These are phyloP conservation scores for Gallinago media DNA, from an alignment of 2,113 vertebrate species.

Conservation along the genomic window DNA sequence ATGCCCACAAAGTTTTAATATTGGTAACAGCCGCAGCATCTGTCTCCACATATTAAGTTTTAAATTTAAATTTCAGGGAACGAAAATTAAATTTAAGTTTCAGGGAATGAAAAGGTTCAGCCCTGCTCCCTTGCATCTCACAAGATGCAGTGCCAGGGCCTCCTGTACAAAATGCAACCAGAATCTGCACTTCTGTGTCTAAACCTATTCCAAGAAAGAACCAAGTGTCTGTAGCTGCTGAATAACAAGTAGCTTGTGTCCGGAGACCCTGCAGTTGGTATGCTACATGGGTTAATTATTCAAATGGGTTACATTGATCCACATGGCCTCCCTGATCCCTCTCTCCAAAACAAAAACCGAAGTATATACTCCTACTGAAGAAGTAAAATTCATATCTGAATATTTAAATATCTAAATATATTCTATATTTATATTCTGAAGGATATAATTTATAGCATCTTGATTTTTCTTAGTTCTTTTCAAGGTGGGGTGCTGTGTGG, in stretches of 20 bases:
- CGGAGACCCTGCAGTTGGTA: neutral
- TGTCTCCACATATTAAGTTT: neutral
- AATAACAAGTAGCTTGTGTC: neutral
- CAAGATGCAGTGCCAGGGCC: neutral
- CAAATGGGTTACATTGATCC: neutral
- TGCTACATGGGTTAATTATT: slow-evolving; percentile 22
- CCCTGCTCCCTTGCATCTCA: neutral
- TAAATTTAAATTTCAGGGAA: neutral
- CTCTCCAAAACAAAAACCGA: neutral
- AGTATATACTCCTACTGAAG: neutral
- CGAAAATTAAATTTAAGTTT: neutral
- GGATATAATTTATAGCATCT: neutral
- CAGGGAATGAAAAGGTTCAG: neutral
- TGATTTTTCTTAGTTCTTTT: neutral
- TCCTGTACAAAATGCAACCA: neutral
- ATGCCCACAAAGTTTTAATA: neutral
- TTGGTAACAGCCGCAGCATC: neutral
- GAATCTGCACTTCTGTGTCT: neutral
- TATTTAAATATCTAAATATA: too few species aligned
- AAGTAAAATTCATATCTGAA: too few species aligned
- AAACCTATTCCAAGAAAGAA: neutral
- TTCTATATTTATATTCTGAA: neutral
- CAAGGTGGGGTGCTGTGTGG: too few species aligned
- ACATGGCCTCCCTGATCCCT: neutral
- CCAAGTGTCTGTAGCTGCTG: neutral